Conservation (phyloP, 37 sponge, comb jelly and placozoan species). For the Halichondria panicea region DNA sequence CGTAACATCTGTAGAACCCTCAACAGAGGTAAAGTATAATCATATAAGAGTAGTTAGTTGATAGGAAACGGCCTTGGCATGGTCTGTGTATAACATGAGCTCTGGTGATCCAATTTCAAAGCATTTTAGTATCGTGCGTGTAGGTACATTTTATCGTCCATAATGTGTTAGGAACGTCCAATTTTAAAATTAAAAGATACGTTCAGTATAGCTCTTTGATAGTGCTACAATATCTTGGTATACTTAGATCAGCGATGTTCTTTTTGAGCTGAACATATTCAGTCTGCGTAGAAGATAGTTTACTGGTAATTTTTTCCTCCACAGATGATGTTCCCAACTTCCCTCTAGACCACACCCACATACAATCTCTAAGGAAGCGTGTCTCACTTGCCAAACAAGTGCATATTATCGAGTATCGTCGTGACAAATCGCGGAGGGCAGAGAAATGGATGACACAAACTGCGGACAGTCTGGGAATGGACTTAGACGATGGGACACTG, state of each 20-base stretch:
- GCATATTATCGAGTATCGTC: conserved; percentile 29
- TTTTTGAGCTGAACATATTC: no score
- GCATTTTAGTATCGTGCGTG: no score
- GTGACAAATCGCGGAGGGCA: neutral
- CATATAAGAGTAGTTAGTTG: neutral
- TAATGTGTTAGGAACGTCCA: no score
- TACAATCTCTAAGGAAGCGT: conserved; percentile 31
- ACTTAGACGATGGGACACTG: conserved; percentile 67
- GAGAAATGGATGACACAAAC: conserved; percentile 61
- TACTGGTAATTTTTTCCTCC: neutral
- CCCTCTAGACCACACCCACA: conserved; percentile 64
- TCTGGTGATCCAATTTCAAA: no score
- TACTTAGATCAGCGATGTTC: no score
- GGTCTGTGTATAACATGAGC: no score
- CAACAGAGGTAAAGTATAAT: conserved; percentile 80
- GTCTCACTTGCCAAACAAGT: conserved; percentile 66
- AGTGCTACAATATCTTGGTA: no score
- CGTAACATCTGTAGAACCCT: conserved; percentile 71
- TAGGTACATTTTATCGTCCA: neutral
- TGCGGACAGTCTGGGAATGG: conserved; percentile 79
- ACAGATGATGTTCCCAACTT: conserved; percentile 67
- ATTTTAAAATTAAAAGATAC: no score
- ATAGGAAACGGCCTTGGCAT: neutral
- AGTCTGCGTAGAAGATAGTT: no score
- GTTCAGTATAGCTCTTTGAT: no score